Percentiles rank a stretch among this genome's conserved stretches.
Conservation (phyloP, 1,140 invertebrate genomes). For the Diprion similis region DNA sequence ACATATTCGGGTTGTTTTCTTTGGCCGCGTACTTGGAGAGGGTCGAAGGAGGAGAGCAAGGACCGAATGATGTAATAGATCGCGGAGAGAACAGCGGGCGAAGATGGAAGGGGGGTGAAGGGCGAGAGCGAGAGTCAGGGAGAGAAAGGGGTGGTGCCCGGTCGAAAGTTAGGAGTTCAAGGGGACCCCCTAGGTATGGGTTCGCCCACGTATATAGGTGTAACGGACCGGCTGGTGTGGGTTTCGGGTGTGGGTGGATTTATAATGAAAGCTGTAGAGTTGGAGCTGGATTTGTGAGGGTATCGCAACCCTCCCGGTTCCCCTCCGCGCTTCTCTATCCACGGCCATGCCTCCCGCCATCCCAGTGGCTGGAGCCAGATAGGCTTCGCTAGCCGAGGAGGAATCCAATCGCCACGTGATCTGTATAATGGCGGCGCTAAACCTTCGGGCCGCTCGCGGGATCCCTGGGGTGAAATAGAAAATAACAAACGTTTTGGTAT, state of each 20-base stretch:
- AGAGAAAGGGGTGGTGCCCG: conserved; percentile 54
- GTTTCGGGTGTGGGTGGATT: conserved; percentile 48
- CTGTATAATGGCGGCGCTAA: conserved; percentile 56
- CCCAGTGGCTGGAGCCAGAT: too few species aligned
- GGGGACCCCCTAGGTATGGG: conserved; percentile 34
- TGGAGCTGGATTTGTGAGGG: conserved; percentile 58
- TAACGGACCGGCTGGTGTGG: conserved; percentile 10
- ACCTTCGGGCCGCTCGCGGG: conserved; percentile 37
- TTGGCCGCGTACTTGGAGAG: conserved; percentile 38
- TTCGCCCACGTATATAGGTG: conserved; percentile 6
- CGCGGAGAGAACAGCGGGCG: conserved; percentile 45
- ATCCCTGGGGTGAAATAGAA: conserved; percentile 13
- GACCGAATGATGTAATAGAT: conserved; percentile 55
- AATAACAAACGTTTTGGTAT: conserved; percentile 18
- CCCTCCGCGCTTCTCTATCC: neutral
- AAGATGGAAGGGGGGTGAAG: too few species aligned
- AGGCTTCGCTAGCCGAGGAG: conserved; percentile 24
- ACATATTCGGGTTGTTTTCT: conserved; percentile 50
- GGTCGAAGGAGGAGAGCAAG: neutral
- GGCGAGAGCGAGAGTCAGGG: conserved; percentile 32
- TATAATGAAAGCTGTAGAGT: conserved; percentile 61
- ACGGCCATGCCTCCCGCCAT: neutral
- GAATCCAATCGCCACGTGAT: conserved; percentile 60
- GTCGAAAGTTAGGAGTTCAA: conserved; percentile 55
- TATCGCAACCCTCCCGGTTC: conserved; percentile 34